phyloP scores from a whole-genome alignment of 2,888 invertebrate genomes.

The Acleris emargana region DNA sequence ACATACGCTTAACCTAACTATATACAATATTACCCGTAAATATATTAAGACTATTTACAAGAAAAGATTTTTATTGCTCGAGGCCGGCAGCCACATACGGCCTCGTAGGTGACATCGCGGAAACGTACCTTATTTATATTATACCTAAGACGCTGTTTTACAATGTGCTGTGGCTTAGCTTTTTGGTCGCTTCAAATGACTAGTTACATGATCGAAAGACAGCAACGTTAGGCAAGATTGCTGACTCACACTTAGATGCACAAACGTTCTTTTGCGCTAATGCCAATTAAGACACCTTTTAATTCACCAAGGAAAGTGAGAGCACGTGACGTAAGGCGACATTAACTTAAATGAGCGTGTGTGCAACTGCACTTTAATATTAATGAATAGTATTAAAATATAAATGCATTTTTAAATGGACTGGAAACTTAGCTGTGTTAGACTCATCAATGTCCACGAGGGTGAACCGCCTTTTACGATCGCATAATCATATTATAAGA shows the following conservation, averaged over 20 bases:
- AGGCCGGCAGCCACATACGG: slow-evolving; percentile 31
- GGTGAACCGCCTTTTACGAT: not conserved
- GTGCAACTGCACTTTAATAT: no score
- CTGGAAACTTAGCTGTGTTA: slow-evolving; percentile 28
- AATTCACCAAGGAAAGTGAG: no score
- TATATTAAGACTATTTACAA: slow-evolving; percentile 71
- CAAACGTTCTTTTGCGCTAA: no score
- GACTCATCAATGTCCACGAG: slow-evolving; percentile 6
- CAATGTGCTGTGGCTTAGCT: slow-evolving; percentile 20
- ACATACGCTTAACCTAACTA: slow-evolving; percentile 76
- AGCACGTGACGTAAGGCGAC: no score
- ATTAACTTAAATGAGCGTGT: no score
- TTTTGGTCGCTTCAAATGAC: slow-evolving; percentile 16
- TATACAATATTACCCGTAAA: slow-evolving; percentile 78
- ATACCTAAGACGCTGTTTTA: slow-evolving; percentile 11
- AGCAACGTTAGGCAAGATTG: slow-evolving; percentile 4
- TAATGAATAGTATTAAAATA: not conserved
- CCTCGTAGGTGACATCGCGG: not conserved
- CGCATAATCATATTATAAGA: not conserved
- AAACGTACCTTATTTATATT: slow-evolving; percentile 13
- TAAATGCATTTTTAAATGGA: slow-evolving; percentile 11
- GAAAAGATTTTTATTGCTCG: slow-evolving; percentile 43
- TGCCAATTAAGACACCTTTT: no score
- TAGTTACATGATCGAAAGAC: slow-evolving; percentile 16
- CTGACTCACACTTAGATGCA: not conserved